Evolutionary conservation across 1,140 invertebrate genomes (phyloP), one percentile per base, ranked within the genome.

Genomic region (Pogonognathellus flavescens): DNA sequence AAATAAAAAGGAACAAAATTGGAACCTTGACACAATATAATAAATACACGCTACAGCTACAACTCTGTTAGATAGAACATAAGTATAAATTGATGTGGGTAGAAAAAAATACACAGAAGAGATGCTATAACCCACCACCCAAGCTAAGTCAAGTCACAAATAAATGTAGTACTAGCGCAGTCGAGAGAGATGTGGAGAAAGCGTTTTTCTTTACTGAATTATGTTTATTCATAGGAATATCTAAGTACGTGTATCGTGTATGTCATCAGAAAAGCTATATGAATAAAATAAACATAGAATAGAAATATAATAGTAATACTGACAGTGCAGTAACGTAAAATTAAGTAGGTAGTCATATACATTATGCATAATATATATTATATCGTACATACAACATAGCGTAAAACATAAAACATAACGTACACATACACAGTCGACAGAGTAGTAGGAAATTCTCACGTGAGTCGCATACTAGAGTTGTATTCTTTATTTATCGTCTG

Each of bases 391-490:
- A n/a, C n/a, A n/a, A n/a, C n/a, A n/a, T n/a, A n/a, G n/a, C 53
- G 53, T 57, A n/a, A 14, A 57, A n/a, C 70, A 41, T 76, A 50
- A 49, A 76, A 41, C 70, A 16, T 49, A 72, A 50, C 22, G 70
- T 76, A 76, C 25, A n/a, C 18, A 8, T 22, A 22, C 22, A 3
- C 22, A 13, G 22, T 66, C 25, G 62, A 66, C 62, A 76, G n/a
- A n/a, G n/a, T n/a, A n/a, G 70, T 76, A 76, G 70, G n/a, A 76
- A 76, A 76, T 76, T 76, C 70, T 76, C 70, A 76, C 70, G 70
- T 76, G 41, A 31, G 70, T 76, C 70, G 70, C 70, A 76, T 76
- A 49, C 70, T 76, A 50, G 41, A 76, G 41, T 76, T 76, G 70
- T 50, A 76, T 25, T 31, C n/a, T 57, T 13, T 57, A 57, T 76